phyloP scores from a whole-genome alignment of 2,113 vertebrate species.

The Nerophis lumbriciformis region DNA sequence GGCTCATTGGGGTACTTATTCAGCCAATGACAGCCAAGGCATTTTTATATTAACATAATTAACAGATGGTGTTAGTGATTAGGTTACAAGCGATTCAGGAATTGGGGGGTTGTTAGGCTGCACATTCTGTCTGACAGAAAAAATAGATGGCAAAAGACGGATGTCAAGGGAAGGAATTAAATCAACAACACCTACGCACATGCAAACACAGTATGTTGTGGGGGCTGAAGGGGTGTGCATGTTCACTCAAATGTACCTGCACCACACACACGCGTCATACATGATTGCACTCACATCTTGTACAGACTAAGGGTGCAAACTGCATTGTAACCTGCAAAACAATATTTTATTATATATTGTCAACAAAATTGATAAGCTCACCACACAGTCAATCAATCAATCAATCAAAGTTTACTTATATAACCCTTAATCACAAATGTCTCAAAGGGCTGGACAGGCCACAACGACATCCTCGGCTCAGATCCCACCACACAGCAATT shows the following conservation, averaged over 20 bases:
- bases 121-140: conserved; percentile 54
- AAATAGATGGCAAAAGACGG: conserved; percentile 55
- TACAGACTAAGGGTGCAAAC: too few species aligned
- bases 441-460: too few species aligned
- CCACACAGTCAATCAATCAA: too few species aligned
- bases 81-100: conserved; percentile 69
- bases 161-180: conserved; percentile 58
- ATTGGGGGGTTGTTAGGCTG: conserved; percentile 64
- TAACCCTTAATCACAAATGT: too few species aligned
- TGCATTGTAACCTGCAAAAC: too few species aligned
- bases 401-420: too few species aligned
- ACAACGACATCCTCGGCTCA: too few species aligned
- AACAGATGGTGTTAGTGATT: conserved; percentile 76
- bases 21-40: conserved; percentile 61
- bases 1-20: conserved; percentile 51
- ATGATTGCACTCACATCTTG: conserved; percentile 5
- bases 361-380: too few species aligned
- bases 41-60: conserved; percentile 74
- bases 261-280: not conserved
- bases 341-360: too few species aligned
- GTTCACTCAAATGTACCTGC: conserved; percentile 11
- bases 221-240: conserved; percentile 18
- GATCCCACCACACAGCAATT: too few species aligned
- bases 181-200: conserved; percentile 59
- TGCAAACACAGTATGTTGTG: conserved; percentile 41